phyloP scores from a whole-genome alignment of 64 coral and sea anemone species.

The Hydrozoanthus tunicans region DNA sequence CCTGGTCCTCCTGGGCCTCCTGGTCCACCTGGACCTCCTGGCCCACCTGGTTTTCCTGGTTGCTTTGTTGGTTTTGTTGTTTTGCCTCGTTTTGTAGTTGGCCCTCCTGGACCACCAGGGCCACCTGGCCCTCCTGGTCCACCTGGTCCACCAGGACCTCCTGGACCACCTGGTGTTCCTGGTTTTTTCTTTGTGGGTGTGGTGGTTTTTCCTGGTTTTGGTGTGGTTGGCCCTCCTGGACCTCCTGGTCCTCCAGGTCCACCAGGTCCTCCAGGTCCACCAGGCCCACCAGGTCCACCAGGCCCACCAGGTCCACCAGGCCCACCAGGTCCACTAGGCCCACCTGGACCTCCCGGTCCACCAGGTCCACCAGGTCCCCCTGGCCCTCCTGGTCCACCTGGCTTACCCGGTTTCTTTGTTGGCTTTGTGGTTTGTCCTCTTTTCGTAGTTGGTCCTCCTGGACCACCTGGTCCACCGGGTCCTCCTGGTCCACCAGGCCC shows the following conservation, averaged over 20 bases:
- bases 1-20: constrained; percentile 5
- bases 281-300: neutral
- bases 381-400: constrained; percentile 58
- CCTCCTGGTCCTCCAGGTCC: constrained; percentile 67
- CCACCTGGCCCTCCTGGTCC: neutral
- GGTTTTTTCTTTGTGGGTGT: constrained; percentile 49
- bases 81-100: neutral
- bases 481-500: constrained; percentile 72
- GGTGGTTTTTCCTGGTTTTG: constrained; percentile 42
- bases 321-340: constrained; percentile 64
- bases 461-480: constrained; percentile 71
- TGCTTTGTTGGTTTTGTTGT: neutral
- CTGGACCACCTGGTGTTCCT: constrained; percentile 76
- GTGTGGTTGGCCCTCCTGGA: constrained; percentile 44
- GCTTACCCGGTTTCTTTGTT: constrained; percentile 60
- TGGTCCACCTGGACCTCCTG: neutral
- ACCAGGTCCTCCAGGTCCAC: constrained; percentile 17
- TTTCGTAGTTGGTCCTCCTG: constrained; percentile 52
- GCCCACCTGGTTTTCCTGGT: neutral
- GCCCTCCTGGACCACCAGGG: neutral
- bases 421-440: constrained; percentile 46
- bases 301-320: neutral
- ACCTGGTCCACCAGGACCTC: neutral
- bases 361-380: constrained; percentile 62
- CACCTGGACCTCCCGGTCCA: constrained; percentile 59